Conservation (phyloP, 2,113 vertebrate species). For the Terrapene triunguis region DNA sequence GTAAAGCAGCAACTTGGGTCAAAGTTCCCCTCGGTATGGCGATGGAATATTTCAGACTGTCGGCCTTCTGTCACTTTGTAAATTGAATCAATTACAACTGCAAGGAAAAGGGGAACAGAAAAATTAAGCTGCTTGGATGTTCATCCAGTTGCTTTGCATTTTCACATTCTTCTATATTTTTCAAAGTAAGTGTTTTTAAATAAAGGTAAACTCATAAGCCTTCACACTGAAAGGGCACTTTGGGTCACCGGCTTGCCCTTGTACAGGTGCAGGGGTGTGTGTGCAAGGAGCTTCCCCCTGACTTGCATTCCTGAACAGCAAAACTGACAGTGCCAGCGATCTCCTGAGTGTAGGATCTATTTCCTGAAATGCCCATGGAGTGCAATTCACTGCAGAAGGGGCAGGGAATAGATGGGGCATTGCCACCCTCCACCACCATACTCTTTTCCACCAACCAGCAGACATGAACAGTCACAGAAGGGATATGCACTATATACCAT, state of each 20-base stretch:
- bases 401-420: rapidly evolving
- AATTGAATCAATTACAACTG: conserved; percentile 97
- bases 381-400: background rate
- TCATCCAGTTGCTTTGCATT: background rate
- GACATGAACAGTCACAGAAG: background rate
- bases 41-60: conserved; percentile 95
- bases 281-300: rapidly evolving
- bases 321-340: background rate
- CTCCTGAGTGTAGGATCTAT: rapidly evolving
- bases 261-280: rapidly evolving
- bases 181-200: background rate
- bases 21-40: conserved; percentile 91
- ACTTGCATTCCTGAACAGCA: background rate
- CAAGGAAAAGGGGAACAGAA: background rate
- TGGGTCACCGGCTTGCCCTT: background rate
- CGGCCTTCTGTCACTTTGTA: conserved; percentile 96
- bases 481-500: rapidly evolving
- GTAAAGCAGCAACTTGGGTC: conserved; percentile 95
- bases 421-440: background rate
- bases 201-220: background rate
- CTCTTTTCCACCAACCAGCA: rapidly evolving
- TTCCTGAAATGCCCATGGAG: background rate
- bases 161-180: background rate
- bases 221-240: background rate
- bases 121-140: background rate